Conservation (phyloP, 2,113 vertebrate species). For the Chaetura pelagica region DNA sequence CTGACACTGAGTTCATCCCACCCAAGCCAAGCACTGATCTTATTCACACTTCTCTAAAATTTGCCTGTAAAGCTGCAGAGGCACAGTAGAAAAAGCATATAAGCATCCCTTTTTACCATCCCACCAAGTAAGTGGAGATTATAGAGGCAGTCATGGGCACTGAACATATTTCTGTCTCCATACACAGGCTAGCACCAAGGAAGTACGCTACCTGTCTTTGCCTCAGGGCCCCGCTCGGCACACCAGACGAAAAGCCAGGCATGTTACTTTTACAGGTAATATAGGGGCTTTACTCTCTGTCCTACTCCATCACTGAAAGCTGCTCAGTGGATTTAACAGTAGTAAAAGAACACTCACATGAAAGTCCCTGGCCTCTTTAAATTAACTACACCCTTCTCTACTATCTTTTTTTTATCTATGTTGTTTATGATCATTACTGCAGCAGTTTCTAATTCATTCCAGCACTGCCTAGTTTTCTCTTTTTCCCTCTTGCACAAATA, state of each 20-base stretch:
- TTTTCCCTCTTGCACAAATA: neutral
- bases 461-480: neutral
- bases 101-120: neutral
- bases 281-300: neutral
- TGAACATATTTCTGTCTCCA: conserved; percentile 2
- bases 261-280: conserved; percentile 71
- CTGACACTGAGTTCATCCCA: rapidly evolving
- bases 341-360: neutral
- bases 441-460: neutral
- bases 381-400: neutral
- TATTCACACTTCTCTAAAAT: neutral
- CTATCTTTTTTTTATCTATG: neutral
- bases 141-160: rapidly evolving
- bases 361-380: neutral
- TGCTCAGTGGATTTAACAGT: neutral
- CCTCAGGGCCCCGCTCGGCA: conserved; percentile 41
- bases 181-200: conserved; percentile 38
- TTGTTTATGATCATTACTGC: neutral
- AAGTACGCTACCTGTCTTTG: conserved; percentile 76
- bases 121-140: neutral
- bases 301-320: neutral
- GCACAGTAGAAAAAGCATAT: neutral
- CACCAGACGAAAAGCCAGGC: neutral
- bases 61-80: neutral
- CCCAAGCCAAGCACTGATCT: neutral